Evolutionary conservation across 2,113 vertebrate species (phyloP).

Genomic region (Zosterops pallidus): DNA sequence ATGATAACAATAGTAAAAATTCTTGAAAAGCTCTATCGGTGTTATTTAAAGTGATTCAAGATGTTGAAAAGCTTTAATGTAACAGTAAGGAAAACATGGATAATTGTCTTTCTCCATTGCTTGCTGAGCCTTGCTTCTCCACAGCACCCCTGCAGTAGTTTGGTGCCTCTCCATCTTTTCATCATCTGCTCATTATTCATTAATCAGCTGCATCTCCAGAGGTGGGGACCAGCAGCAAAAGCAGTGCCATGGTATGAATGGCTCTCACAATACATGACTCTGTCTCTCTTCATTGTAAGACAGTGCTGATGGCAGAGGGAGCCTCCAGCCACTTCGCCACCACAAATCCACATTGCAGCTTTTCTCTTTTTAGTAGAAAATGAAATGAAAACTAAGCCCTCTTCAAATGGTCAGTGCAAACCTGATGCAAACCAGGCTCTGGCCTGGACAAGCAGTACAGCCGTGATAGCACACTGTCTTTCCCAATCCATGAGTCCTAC

Average conservation of each 20-base stretch:
- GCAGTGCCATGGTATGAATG: rapidly evolving
- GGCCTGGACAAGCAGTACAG: not conserved
- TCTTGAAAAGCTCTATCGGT: not conserved
- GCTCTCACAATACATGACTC: rapidly evolving
- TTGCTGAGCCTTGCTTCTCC: not conserved
- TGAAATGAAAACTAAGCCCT: not conserved
- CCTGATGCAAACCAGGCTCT: not conserved
- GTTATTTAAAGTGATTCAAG: not conserved
- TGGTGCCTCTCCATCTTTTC: not conserved
- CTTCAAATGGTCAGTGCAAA: not conserved
- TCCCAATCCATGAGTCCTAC: not conserved
- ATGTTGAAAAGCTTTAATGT: not conserved
- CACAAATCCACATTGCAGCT: rapidly evolving
- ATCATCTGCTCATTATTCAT: not conserved
- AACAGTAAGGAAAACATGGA: not conserved
- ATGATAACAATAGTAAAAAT: not conserved
- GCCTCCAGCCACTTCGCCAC: not conserved
- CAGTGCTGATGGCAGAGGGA: not conserved
- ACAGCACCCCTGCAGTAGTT: not conserved
- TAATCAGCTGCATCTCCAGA: not conserved
- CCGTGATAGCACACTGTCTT: not conserved
- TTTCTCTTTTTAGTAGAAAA: not conserved
- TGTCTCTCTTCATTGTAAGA: not conserved
- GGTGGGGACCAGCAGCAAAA: not conserved
- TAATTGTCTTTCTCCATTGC: not conserved